A percentile compares a stretch with the other conserved stretches of the same genome.
phyloP scores from a whole-genome alignment of 2,113 vertebrate genomes.

The Sapajus apella region DNA sequence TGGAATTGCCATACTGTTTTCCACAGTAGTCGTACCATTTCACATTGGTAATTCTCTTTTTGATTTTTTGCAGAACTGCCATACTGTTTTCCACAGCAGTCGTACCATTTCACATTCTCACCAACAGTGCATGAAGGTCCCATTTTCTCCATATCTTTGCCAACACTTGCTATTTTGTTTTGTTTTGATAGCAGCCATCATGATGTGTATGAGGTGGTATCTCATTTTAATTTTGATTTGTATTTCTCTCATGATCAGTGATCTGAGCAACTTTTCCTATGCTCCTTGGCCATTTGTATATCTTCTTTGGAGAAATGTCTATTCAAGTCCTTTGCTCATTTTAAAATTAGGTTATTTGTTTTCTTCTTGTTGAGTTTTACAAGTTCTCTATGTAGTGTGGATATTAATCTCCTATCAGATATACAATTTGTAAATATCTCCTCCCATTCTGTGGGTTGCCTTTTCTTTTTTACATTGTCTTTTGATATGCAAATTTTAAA shows the following conservation, averaged over 20 bases:
- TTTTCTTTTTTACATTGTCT: background rate
- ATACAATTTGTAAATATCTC: background rate
- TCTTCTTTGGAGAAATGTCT: background rate
- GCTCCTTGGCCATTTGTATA: background rate
- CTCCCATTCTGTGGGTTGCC: background rate
- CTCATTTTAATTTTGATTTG: background rate
- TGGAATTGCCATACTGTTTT: background rate
- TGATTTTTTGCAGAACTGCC: too few species aligned
- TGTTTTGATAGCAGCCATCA: background rate
- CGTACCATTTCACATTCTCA: background rate
- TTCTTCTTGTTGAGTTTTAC: background rate
- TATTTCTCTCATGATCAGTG: background rate
- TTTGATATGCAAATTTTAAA: background rate
- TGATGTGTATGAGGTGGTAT: background rate
- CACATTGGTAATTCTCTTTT: background rate
- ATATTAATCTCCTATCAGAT: background rate
- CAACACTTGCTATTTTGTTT: background rate
- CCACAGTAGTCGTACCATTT: background rate
- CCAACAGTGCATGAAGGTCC: background rate
- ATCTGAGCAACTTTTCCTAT: background rate
- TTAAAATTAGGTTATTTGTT: background rate
- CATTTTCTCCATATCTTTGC: background rate
- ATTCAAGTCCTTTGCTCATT: background rate
- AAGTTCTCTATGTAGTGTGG: background rate
- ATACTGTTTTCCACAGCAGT: background rate